phyloP scores from a whole-genome alignment of 1,140 invertebrate species.

The Piezodorus guildinii region DNA sequence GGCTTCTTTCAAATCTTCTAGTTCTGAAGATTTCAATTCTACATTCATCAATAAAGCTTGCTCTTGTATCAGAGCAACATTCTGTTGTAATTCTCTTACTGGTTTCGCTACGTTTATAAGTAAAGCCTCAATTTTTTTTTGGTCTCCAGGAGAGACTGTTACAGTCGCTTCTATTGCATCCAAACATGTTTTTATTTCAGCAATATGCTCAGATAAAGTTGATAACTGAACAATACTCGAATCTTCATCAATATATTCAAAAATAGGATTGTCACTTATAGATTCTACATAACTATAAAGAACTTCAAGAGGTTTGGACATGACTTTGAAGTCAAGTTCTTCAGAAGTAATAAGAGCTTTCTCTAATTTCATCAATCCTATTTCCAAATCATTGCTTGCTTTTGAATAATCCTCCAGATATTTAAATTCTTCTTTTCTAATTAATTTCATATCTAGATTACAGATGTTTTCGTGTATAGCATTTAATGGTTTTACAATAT shows the following conservation, averaged over 20 bases:
- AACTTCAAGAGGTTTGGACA: constrained; percentile 14
- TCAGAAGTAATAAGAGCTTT: constrained; percentile 16
- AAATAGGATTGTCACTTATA: constrained; percentile 12
- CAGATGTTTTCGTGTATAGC: constrained; percentile 20
- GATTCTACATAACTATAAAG: constrained; percentile 15
- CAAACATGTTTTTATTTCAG: constrained; percentile 37
- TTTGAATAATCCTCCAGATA: constrained; percentile 25
- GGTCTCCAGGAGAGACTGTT: constrained; percentile 32
- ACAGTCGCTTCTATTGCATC: constrained; percentile 35
- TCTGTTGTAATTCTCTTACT: constrained; percentile 31
- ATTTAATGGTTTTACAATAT: constrained; percentile 8
- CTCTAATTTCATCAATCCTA: constrained; percentile 27
- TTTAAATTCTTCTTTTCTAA: constrained; percentile 18
- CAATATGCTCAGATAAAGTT: constrained; percentile 36
- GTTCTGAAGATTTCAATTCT: constrained; percentile 20
- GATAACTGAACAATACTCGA: constrained; percentile 27
- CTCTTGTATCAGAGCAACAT: constrained; percentile 31
- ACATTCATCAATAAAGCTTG: constrained; percentile 27
- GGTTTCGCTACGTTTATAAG: constrained; percentile 33
- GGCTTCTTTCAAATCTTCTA: constrained; percentile 22
- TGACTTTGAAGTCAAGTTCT: neutral
- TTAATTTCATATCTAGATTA: neutral
- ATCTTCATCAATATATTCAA: constrained; percentile 23
- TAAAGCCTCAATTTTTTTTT: constrained; percentile 24
- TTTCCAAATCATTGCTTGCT: constrained; percentile 25